These are phyloP conservation scores for Macrosiphum euphorbiae DNA, from an alignment of 2,888 invertebrate species.

Conservation along the genomic window DNA sequence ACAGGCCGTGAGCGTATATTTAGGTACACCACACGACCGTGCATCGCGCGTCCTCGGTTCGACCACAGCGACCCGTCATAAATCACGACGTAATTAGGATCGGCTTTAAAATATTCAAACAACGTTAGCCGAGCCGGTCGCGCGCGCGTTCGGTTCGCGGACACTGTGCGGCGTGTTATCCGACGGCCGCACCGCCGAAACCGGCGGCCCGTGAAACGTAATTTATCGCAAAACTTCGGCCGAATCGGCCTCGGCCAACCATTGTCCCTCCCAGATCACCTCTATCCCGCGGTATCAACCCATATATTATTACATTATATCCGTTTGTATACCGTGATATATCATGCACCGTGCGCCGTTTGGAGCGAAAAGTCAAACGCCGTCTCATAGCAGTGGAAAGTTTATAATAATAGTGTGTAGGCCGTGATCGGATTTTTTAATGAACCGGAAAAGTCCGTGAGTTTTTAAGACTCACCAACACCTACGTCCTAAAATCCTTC, in stretches of 20 bases:
- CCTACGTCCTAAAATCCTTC: neutral
- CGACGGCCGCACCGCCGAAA: neutral
- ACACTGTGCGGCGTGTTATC: neutral
- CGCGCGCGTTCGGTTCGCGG: neutral
- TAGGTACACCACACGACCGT: neutral
- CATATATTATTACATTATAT: neutral
- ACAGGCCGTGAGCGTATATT: neutral
- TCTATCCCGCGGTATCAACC: neutral
- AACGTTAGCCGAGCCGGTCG: neutral
- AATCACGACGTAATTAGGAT: slow-evolving; percentile 59
- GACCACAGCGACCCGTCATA: slow-evolving; percentile 47
- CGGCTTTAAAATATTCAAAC: slow-evolving; percentile 59
- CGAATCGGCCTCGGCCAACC: neutral
- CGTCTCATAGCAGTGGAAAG: neutral
- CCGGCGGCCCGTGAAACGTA: neutral
- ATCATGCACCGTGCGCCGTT: neutral
- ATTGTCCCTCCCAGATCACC: neutral
- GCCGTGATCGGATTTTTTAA: neutral
- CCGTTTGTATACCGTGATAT: neutral
- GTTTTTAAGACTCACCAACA: neutral
- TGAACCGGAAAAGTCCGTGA: neutral
- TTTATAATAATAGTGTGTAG: neutral
- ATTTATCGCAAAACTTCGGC: slow-evolving; percentile 52
- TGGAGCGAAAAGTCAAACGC: neutral
- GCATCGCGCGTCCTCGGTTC: neutral